A percentile compares a stretch with the other conserved stretches of the same genome.
These are phyloP conservation scores for Orcinus orca DNA, from an alignment of 2,113 vertebrate genomes.

Conservation along the genomic window DNA sequence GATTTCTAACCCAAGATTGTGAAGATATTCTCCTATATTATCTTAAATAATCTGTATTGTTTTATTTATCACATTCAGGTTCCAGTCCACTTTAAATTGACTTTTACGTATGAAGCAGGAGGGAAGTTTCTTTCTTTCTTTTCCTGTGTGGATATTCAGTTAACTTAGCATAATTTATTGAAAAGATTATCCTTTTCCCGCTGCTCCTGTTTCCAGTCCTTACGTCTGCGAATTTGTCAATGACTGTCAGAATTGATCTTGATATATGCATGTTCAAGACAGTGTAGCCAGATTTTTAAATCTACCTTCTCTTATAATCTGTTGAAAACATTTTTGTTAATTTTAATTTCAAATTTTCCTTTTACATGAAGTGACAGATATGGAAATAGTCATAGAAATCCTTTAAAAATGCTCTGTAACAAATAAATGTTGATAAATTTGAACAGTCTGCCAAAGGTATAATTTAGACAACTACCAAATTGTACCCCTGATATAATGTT, in stretches of 20 bases:
- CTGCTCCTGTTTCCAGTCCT: not conserved
- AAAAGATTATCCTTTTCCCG: not conserved
- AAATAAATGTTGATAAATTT: not conserved
- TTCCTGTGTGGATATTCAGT: not conserved
- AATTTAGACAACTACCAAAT: not conserved
- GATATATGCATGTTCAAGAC: not conserved
- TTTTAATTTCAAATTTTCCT: slow-evolving; percentile 1
- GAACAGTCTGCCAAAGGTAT: not conserved
- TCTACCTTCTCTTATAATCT: not conserved
- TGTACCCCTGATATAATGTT: not conserved
- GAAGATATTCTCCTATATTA: not conserved
- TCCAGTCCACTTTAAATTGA: not conserved
- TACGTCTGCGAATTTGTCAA: not conserved
- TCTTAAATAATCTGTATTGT: not conserved
- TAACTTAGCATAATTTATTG: not conserved
- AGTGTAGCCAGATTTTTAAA: not conserved
- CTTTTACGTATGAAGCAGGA: not conserved
- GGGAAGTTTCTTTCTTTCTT: not conserved
- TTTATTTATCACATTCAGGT: not conserved
- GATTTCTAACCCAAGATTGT: not conserved
- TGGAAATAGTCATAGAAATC: not conserved
- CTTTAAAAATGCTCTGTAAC: not conserved
- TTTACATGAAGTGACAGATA: not conserved
- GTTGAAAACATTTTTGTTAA: not conserved
- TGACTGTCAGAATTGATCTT: not conserved